Evolutionary conservation across 2,113 vertebrate genomes (phyloP).

Genomic region (Puffinus mauretanicus): DNA sequence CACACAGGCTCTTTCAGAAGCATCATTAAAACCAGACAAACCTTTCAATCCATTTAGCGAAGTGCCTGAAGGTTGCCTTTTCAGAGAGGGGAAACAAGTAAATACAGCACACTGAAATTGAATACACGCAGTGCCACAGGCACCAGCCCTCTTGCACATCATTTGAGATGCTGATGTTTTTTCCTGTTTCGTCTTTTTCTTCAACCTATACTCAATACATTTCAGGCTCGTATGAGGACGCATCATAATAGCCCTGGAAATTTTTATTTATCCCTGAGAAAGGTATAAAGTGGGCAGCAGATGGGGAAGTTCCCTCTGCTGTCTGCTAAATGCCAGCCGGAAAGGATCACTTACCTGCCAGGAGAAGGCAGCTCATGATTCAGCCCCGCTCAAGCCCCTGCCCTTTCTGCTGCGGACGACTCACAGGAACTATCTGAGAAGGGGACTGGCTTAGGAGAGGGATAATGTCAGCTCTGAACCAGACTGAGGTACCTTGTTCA

Average conservation of each 20-base stretch:
- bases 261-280: slow-evolving; percentile 2
- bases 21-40: slow-evolving; percentile 38
- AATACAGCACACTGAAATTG: slow-evolving; percentile 51
- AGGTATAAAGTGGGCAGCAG: not conserved
- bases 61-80: slow-evolving; percentile 35
- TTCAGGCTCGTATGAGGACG: not conserved
- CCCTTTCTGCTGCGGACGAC: not conserved
- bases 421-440: not conserved
- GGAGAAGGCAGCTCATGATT: not conserved
- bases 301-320: not conserved
- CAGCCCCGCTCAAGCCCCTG: not conserved
- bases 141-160: slow-evolving; percentile 21
- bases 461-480: not conserved
- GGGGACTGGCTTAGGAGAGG: not conserved
- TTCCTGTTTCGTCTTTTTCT: slow-evolving; percentile 24
- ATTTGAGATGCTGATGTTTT: slow-evolving; percentile 29
- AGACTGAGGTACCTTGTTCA: not conserved
- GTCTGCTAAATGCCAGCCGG: not conserved
- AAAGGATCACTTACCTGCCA: not conserved
- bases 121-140: slow-evolving; percentile 26
- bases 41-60: slow-evolving; percentile 44
- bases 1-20: slow-evolving; percentile 2
- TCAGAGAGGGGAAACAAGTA: slow-evolving; percentile 38
- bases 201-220: not conserved
- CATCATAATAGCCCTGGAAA: not conserved